Evolutionary conservation across 1,140 invertebrate species (phyloP).

Genomic region (Megathymus violae): DNA sequence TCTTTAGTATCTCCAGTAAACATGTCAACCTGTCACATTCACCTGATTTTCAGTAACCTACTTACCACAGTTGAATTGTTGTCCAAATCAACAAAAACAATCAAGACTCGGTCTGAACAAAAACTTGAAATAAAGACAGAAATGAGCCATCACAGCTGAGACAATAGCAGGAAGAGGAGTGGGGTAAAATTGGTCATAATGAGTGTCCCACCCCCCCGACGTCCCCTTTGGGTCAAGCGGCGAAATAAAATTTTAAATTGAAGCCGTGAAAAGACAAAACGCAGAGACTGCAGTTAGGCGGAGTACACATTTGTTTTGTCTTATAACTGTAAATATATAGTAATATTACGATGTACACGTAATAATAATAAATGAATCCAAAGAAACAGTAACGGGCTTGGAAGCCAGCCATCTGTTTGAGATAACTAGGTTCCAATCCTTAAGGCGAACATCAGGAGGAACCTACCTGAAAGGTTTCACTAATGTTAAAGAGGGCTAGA

Average conservation of each 20-base stretch:
- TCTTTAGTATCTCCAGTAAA: no score
- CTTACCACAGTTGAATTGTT: conserved; percentile 8
- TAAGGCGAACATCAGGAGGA: no score
- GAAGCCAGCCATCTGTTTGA: no score
- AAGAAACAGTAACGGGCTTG: no score
- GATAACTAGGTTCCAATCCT: no score
- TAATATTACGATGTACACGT: no score
- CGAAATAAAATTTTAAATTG: conserved; percentile 81
- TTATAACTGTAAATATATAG: no score
- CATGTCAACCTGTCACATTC: not conserved
- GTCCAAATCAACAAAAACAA: conserved; percentile 27
- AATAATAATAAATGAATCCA: no score
- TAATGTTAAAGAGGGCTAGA: no score
- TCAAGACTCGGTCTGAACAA: conserved; percentile 54
- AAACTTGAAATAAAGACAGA: conserved; percentile 67
- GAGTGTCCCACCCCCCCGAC: conserved; percentile 56
- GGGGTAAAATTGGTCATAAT: conserved; percentile 81
- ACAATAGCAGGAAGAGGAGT: conserved; percentile 72
- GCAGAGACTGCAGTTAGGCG: conserved; percentile 47
- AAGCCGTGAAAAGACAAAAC: conserved; percentile 78
- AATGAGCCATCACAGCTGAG: conserved; percentile 70
- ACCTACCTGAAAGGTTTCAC: no score
- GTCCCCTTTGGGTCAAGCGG: conserved; percentile 71
- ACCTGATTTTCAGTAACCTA: conserved; percentile 14
- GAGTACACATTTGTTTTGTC: conserved; percentile 42